phyloP scores from a whole-genome alignment of 2,797 vertebrate genomes.

The Phrynocephalus guinanensis region DNA sequence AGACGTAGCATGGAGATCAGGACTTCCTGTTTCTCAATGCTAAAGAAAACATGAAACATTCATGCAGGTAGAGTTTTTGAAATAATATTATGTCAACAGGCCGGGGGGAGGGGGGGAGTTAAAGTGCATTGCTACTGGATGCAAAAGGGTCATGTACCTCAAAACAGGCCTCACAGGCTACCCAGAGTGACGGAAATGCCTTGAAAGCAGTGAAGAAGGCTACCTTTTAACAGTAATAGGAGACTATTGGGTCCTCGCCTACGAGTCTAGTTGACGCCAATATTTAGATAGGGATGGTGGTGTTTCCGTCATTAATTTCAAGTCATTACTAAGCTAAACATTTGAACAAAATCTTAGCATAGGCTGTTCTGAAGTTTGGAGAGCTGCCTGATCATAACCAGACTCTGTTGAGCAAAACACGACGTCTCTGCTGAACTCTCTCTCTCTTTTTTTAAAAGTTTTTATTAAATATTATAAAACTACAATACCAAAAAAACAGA shows the following conservation, averaged over 20 bases:
- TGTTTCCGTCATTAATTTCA: neutral
- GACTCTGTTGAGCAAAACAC: too few relatives aligned
- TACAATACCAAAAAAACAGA: too few relatives aligned
- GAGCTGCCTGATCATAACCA: too few relatives aligned
- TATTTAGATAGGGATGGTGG: neutral
- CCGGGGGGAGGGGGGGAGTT: neutral
- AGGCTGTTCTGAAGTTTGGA: neutral
- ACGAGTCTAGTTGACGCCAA: neutral
- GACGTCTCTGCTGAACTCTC: neutral
- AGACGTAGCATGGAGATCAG: neutral
- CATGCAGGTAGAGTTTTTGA: neutral
- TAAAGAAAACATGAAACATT: neutral
- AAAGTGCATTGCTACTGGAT: neutral
- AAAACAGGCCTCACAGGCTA: neutral
- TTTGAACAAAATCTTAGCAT: neutral
- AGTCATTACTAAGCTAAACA: neutral
- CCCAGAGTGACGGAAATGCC: neutral
- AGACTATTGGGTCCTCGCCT: neutral
- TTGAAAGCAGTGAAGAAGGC: neutral
- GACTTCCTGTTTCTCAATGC: neutral
- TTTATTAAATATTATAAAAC: too few relatives aligned
- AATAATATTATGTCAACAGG: neutral
- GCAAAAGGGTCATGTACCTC: neutral
- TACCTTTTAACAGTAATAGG: neutral
- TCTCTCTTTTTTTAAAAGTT: too few relatives aligned